Evolutionary conservation across 2,113 vertebrate genomes (phyloP), one percentile per base, ranked within the genome.

Genomic region (Archilochus colubris): DNA sequence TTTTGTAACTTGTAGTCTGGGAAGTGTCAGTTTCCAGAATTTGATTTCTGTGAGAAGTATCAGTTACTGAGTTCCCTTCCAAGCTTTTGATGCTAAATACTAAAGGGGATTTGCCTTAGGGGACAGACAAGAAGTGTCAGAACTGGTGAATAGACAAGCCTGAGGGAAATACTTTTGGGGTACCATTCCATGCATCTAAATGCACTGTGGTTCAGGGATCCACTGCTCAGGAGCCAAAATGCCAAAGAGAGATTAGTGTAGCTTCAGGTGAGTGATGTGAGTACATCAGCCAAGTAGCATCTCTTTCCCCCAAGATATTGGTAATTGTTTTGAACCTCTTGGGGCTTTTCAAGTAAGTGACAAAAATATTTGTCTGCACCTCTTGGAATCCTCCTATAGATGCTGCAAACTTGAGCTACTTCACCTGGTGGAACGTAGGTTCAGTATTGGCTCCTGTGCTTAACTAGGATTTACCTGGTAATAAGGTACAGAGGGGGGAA

Each of bases 61-160:
- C 88, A 16, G 30, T 95, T 72, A 38, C 73, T 67, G 88, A 33
- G 64, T 64, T 93, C 68, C 20, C 62, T 78, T 86, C 73, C 50
- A 51, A 74, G 85, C 28, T 17, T 61, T 91, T 61, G 54, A 57
- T 73, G 53, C 1, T 86, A 90, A 94, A 90, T 88, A 57, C 88
- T 90, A 21, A 93, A 63, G 66, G 21, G 46, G 91, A 93, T 95
- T 93, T 95, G 40, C 64, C 61, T 81, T 59, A 77, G 82, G 72
- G 84, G 86, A 87, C 33, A 67, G 88, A 78, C 31, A 61, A 66
- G 78, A 51, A 82, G 78, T 24, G 58, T 77, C 66, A 17, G 48
- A 68, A 48, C 5, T 90, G 57, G 46, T 55, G 48, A 4, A 38
- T 4, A 72, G 80, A 2, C 43, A 21, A 88, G 23, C 76, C 16